Evolutionary conservation across 2,888 invertebrate genomes (phyloP).

Genomic region (Cremastobaeus sp.): DNA sequence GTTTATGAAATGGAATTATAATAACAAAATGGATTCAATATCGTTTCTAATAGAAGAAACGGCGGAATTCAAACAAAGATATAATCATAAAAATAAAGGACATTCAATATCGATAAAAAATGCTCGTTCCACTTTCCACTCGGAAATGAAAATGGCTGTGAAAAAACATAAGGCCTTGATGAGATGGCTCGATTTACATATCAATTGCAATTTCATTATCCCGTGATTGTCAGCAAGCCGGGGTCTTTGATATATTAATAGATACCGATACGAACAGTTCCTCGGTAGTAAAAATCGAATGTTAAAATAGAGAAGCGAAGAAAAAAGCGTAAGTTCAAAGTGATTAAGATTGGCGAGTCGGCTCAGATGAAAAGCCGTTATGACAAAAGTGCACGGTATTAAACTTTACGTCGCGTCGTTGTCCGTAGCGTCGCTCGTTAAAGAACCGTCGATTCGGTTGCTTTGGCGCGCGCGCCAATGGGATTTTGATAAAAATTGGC

Average conservation of each 20-base stretch:
- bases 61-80: no score
- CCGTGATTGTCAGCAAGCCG: conserved; percentile 12
- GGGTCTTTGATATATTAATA: conserved; percentile 32
- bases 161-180: not conserved
- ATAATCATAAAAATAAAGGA: no score
- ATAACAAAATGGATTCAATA: no score
- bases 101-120: no score
- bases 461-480: conserved; percentile 33
- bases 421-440: conserved; percentile 24
- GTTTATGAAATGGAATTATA: no score
- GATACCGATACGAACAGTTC: conserved; percentile 23
- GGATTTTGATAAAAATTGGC: conserved; percentile 58
- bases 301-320: not conserved
- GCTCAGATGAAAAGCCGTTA: conserved; percentile 23
- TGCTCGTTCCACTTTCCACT: no score
- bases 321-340: conserved; percentile 18
- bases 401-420: conserved; percentile 36
- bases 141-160: not conserved
- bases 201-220: conserved; percentile 25
- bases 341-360: conserved; percentile 40
- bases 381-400: conserved; percentile 34
- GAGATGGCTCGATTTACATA: conserved; percentile 23
- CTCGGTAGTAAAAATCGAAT: conserved; percentile 13
- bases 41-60: no score
- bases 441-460: conserved; percentile 25